Conservation (phyloP, 2,113 vertebrate genomes). For the Drymodes brunneopygia region DNA sequence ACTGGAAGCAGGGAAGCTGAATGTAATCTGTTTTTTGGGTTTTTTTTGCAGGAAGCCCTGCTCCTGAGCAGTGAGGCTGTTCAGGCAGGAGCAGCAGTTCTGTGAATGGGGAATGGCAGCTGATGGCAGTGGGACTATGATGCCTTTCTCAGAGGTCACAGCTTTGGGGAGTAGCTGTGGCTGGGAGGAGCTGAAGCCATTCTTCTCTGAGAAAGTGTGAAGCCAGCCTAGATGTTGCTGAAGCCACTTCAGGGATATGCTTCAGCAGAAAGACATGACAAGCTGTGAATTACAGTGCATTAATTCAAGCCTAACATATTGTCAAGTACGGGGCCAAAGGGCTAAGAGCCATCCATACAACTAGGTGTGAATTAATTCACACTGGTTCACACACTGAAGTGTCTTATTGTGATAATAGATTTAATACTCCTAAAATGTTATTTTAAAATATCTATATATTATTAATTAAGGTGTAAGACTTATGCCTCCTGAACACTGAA, state of each 20-base stretch:
- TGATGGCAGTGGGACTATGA: not conserved
- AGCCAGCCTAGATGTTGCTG: not conserved
- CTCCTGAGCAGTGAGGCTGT: not conserved
- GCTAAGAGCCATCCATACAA: constrained; percentile 42
- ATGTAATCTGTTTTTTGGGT: not conserved
- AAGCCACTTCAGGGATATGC: constrained; percentile 10
- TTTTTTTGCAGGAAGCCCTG: not conserved
- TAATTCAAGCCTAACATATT: constrained; percentile 55
- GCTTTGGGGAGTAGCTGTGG: not conserved
- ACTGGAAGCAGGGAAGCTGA: not conserved
- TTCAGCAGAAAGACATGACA: constrained; percentile 54
- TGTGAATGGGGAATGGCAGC: not conserved
- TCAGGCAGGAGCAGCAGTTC: not conserved
- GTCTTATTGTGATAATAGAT: constrained; percentile 61
- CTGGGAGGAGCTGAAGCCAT: not conserved
- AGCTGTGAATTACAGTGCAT: constrained; percentile 57
- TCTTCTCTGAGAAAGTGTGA: not conserved
- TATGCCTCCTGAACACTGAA: constrained; percentile 53
- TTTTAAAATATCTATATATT: constrained; percentile 70
- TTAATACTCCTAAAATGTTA: constrained; percentile 62
- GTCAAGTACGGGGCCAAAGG: constrained; percentile 41
- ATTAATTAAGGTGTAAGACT: constrained; percentile 62
- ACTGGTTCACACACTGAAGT: constrained; percentile 33
- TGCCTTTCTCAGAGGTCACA: not conserved
- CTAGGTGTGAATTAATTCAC: constrained; percentile 66